Percentiles rank a stretch among this genome's conserved stretches.
Conservation (phyloP, 1,140 invertebrate genomes). For the Trigoniulus corallinus region DNA sequence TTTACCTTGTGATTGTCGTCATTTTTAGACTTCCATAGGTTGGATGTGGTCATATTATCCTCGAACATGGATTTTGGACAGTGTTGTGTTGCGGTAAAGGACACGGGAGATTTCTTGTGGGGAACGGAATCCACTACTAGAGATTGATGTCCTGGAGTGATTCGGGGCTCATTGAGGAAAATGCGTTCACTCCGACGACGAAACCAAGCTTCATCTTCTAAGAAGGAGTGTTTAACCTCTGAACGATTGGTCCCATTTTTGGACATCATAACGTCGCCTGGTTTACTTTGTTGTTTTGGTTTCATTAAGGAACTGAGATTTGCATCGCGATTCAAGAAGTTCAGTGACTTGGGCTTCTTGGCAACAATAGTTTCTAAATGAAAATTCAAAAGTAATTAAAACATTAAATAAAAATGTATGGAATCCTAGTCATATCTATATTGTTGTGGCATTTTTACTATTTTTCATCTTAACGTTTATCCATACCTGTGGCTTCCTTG, state of each 20-base stretch:
- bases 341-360: slow-evolving; percentile 38
- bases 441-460: too few species aligned
- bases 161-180: slow-evolving; percentile 27
- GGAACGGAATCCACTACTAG: too few species aligned
- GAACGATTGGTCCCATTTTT: neutral
- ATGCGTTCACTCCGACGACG: slow-evolving; percentile 27
- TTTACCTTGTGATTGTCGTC: too few species aligned
- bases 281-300: slow-evolving; percentile 13
- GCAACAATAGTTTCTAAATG: slow-evolving; percentile 55
- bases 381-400: neutral
- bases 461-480: too few species aligned
- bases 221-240: slow-evolving; percentile 11
- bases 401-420: too few species aligned
- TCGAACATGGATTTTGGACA: too few species aligned
- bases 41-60: too few species aligned
- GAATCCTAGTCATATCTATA: too few species aligned
- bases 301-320: slow-evolving; percentile 12
- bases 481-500: slow-evolving; percentile 28
- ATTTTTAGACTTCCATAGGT: too few species aligned
- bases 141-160: too few species aligned
- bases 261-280: neutral
- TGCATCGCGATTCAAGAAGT: slow-evolving; percentile 18
- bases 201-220: slow-evolving; percentile 25
- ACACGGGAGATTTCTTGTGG: too few species aligned
- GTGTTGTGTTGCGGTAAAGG: too few species aligned